phyloP scores from a whole-genome alignment of 2,888 invertebrate species.

The Nesidiocoris tenuis region DNA sequence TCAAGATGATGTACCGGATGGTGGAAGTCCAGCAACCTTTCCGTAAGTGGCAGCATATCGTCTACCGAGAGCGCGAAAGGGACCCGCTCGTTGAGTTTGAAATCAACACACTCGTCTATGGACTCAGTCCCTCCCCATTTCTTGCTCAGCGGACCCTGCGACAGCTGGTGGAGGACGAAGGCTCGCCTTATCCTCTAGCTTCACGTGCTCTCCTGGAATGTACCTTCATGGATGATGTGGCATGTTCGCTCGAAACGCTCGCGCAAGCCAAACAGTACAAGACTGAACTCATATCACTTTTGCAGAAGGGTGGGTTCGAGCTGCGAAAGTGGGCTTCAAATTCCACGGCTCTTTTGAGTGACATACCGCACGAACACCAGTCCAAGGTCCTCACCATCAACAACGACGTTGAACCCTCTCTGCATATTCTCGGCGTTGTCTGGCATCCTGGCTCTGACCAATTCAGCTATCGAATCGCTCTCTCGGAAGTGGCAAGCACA shows the following conservation, averaged over 20 bases:
- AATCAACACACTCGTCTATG: conserved; percentile 49
- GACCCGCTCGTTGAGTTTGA: no score
- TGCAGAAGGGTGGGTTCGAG: conserved; percentile 46
- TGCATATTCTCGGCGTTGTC: conserved; percentile 47
- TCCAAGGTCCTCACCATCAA: no score
- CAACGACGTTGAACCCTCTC: neutral
- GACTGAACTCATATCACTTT: conserved; percentile 44
- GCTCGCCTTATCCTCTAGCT: conserved; percentile 46
- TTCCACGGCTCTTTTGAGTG: neutral
- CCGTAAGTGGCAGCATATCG: no score
- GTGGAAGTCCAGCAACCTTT: no score
- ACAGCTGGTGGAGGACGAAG: conserved; percentile 48
- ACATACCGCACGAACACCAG: no score
- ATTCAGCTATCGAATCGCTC: neutral
- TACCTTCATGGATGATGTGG: conserved; percentile 51
- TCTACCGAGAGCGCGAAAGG: no score
- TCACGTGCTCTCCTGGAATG: conserved; percentile 41
- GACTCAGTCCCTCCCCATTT: conserved; percentile 49
- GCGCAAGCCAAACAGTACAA: conserved; percentile 47
- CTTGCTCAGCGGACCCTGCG: conserved; percentile 47
- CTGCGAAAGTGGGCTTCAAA: conserved; percentile 50
- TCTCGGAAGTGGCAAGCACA: neutral
- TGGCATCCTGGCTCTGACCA: conserved; percentile 33
- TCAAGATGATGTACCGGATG: no score
- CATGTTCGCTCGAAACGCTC: conserved; percentile 45